These are phyloP conservation scores for Drosophila athabasca DNA, from an alignment of 1,140 invertebrate species.

Conservation along the genomic window DNA sequence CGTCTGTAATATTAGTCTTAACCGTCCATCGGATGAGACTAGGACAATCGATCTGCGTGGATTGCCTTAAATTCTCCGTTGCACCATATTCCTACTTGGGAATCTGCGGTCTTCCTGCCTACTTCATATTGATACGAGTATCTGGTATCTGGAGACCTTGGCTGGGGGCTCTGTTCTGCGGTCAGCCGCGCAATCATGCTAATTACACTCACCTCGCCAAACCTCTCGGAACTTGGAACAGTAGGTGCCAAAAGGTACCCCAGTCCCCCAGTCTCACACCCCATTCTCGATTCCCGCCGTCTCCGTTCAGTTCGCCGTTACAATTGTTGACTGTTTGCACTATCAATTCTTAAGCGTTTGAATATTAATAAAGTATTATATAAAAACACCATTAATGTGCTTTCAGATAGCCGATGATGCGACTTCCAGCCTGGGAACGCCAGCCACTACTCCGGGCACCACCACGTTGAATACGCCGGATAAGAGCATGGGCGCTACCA, in stretches of 20 bases:
- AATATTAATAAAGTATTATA: conserved; percentile 2
- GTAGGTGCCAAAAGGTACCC: conserved; percentile 39
- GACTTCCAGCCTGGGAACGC: conserved; percentile 50
- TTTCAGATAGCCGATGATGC: conserved; percentile 56
- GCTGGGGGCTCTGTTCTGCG: background rate
- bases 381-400: background rate
- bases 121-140: background rate
- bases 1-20: no score
- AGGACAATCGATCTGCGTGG: background rate
- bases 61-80: no score
- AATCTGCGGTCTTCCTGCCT: no score
- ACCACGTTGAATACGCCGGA: conserved; percentile 29
- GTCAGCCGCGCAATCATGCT: conserved; percentile 24
- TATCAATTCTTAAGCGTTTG: conserved; percentile 22
- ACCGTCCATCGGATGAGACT: no score
- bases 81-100: no score
- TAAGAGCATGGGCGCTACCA: conserved; percentile 23
- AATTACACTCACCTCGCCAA: conserved; percentile 46
- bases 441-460: conserved; percentile 30
- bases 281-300: background rate
- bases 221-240: background rate
- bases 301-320: conserved; percentile 2
- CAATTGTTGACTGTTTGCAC: conserved; percentile 21
- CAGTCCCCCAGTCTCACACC: background rate
- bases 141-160: conserved; percentile 13